phyloP scores from a whole-genome alignment of 2,797 vertebrate genomes.

The Perodicticus potto region DNA sequence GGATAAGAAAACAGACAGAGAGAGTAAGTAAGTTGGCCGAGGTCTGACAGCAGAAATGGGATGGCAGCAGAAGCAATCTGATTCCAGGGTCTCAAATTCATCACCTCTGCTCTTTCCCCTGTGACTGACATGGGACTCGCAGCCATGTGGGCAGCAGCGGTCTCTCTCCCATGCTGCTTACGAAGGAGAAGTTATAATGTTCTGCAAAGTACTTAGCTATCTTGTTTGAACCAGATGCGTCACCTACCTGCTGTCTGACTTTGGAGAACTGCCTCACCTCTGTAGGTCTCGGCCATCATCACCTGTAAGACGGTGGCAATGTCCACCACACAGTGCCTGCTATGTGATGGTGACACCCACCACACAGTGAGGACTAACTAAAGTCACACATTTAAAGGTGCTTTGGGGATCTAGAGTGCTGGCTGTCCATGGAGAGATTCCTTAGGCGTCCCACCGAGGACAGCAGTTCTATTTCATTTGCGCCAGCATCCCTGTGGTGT shows the following conservation, averaged over 20 bases:
- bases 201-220: not conserved
- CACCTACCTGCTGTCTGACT: not conserved
- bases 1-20: conserved; percentile 24
- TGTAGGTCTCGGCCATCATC: not conserved
- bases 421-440: not conserved
- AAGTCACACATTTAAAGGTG: not conserved
- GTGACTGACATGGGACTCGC: not conserved
- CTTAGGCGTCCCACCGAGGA: not conserved
- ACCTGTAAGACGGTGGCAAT: not conserved
- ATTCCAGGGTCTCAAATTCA: not conserved
- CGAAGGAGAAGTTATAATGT: not conserved
- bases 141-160: not conserved
- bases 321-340: not conserved
- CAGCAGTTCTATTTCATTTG: not conserved
- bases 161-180: not conserved
- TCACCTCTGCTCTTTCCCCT: not conserved
- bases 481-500: not conserved
- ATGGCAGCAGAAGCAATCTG: not conserved
- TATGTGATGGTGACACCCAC: not conserved
- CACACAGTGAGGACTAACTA: not conserved
- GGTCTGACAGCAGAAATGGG: not conserved
- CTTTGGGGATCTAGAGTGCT: not conserved
- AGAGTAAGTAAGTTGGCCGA: not conserved
- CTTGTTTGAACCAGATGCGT: not conserved
- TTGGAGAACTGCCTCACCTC: not conserved